These are phyloP conservation scores for Zaprionus capensis DNA, from an alignment of 1,140 invertebrate genomes.

Conservation along the genomic window DNA sequence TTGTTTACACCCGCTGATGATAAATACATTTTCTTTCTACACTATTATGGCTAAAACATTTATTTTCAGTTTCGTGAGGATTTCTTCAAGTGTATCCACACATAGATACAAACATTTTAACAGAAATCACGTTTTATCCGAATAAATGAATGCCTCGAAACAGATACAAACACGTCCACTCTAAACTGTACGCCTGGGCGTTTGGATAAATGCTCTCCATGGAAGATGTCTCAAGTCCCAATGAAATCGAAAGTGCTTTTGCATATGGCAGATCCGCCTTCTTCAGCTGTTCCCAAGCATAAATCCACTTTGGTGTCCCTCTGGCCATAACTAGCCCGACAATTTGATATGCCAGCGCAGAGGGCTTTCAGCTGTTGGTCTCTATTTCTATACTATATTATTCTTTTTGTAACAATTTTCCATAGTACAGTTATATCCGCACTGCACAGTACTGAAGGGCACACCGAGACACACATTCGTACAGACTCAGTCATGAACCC, in stretches of 20 bases:
- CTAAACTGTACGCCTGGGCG: slow-evolving; percentile 71
- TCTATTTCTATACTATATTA: not conserved
- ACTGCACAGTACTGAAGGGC: not conserved
- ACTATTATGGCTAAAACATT: too few relatives aligned
- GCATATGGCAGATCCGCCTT: not conserved
- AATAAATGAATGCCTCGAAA: slow-evolving; percentile 35
- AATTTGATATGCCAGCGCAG: not conserved
- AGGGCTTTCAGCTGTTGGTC: not conserved
- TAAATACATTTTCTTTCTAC: too few relatives aligned
- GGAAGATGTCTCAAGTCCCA: slow-evolving; percentile 19
- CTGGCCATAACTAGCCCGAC: not conserved
- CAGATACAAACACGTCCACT: slow-evolving; percentile 60
- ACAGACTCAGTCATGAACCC: too few relatives aligned
- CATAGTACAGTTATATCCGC: not conserved
- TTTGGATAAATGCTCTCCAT: slow-evolving; percentile 74
- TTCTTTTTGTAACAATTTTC: not conserved
- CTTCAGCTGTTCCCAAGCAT: not conserved
- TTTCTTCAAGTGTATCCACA: slow-evolving; percentile 52
- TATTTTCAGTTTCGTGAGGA: not conserved
- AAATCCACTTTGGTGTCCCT: not conserved
- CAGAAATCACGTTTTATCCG: slow-evolving; percentile 61
- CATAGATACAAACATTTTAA: slow-evolving; percentile 21
- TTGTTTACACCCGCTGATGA: too few relatives aligned
- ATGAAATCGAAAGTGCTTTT: slow-evolving; percentile 56
- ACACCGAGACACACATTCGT: not conserved